phyloP scores from a whole-genome alignment of 2,113 vertebrate species.

The Motacilla alba region DNA sequence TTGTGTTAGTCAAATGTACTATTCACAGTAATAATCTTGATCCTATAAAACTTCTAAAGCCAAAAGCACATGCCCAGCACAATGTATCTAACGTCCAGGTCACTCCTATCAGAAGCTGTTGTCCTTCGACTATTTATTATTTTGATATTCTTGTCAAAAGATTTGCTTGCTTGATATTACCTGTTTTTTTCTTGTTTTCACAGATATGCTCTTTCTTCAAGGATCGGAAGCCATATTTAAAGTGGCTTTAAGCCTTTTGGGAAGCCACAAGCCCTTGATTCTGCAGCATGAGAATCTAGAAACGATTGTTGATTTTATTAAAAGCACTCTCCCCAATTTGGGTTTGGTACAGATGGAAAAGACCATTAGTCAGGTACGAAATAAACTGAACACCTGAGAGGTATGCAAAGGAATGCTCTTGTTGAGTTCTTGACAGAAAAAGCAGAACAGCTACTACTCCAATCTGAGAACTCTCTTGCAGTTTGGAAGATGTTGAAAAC shows the following conservation, averaged over 20 bases:
- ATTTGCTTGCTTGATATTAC: background rate
- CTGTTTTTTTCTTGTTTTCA: constrained; percentile 32
- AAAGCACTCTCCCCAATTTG: constrained; percentile 90
- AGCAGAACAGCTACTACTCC: background rate
- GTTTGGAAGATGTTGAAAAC: background rate
- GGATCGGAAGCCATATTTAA: constrained; percentile 95
- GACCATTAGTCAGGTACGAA: constrained; percentile 91
- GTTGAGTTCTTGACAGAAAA: background rate
- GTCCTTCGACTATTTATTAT: background rate
- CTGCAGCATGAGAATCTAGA: constrained; percentile 92
- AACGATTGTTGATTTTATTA: constrained; percentile 95
- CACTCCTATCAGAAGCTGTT: background rate
- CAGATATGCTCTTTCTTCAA: constrained; percentile 94
- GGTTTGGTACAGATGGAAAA: constrained; percentile 97
- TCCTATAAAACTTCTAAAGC: background rate
- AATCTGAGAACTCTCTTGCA: background rate
- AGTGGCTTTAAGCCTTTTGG: constrained; percentile 89
- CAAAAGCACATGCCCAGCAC: background rate
- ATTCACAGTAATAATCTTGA: background rate
- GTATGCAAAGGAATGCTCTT: background rate
- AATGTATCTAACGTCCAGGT: background rate
- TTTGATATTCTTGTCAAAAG: constrained; percentile 1
- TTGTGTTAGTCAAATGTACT: background rate
- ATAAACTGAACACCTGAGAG: background rate
- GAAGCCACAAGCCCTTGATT: constrained; percentile 93